phyloP scores from a whole-genome alignment of 2,888 invertebrate genomes.

The Gymnosoma rotundatum region DNA sequence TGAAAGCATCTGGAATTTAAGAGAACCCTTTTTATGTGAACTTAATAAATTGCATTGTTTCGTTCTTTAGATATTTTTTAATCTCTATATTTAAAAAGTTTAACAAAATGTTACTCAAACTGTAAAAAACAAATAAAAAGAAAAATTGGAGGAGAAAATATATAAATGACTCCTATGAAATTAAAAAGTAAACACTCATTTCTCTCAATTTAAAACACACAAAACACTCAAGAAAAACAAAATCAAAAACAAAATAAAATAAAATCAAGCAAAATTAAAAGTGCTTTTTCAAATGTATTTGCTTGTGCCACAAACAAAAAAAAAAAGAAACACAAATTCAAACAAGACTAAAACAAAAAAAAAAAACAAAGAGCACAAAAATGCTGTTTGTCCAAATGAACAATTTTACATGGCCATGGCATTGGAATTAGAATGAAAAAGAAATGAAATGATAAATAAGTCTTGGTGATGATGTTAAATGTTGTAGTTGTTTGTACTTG shows the following conservation, averaged over 20 bases:
- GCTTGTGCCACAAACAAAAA: neutral
- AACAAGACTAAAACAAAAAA: too few relatives aligned
- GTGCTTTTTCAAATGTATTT: too few relatives aligned
- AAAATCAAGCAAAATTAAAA: neutral
- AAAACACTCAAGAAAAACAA: conserved; percentile 36
- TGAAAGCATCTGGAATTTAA: too few relatives aligned
- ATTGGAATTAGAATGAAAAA: conserved; percentile 43
- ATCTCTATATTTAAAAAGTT: neutral
- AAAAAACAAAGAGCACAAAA: conserved; percentile 40
- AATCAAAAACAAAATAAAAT: conserved; percentile 24
- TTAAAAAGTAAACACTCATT: neutral
- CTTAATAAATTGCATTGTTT: too few relatives aligned
- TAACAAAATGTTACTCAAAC: conserved; percentile 16
- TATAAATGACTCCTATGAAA: neutral
- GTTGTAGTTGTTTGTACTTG: conserved; percentile 27
- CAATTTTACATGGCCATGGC: conserved; percentile 49
- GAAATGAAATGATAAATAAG: conserved; percentile 20
- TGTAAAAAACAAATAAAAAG: conserved; percentile 33
- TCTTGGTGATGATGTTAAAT: conserved; percentile 26
- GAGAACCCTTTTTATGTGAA: too few relatives aligned
- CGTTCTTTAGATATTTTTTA: too few relatives aligned
- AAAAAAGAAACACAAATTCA: conserved; percentile 5
- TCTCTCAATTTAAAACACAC: neutral
- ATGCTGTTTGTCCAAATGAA: neutral
- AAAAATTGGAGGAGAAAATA: neutral